Base-by-base conservation (phyloP, 2,797 vertebrate genomes). In the Platalea minor region DNA sequence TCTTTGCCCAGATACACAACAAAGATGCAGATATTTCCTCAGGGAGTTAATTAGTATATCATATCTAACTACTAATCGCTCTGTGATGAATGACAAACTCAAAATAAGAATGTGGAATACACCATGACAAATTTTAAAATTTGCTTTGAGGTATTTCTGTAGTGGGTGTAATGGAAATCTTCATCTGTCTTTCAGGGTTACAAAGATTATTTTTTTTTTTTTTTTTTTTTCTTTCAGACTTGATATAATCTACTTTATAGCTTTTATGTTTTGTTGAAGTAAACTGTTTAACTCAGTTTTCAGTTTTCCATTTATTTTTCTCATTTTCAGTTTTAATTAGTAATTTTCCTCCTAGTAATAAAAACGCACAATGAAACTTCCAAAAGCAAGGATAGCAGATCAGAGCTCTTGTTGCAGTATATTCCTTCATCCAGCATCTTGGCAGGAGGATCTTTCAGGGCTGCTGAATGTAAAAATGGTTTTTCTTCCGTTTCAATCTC, bases 81-180 rank as follows among this genome's bases (percentile, higher is more conserved):
- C 70, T 60, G n/a, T 70, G 91, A 94, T 95, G 96, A 97, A 93
- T 96, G 95, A 93, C 94, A 96, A 93, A 97, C 86, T 88, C 93
- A 72, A 88, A 96, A 93, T 89, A 90, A 94, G 93, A 86, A 39
- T 68, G 92, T 94, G 83, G 95, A 95, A 63, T 83, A 87, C 79
- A 89, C 93, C 41, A 4, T 82, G 93, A 84, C 95, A 97, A 96
- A 96, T 93, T 73, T n/a, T 64, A 11, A 85, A 54, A 91, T 91
- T 86, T 90, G 93, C 92, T 97, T 95, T 96, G 88, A 94, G 86
- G 77, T 96, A 4, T 96, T 97, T 89, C 89, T 90, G 53, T 64
- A 70, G 90, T 93, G 91, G 74, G 90, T 89, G 83, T 91, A 94
- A 77, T 84, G 93, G 77, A 93, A 97, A 95, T 95, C 81, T 80